Base-by-base conservation (phyloP, 2,888 invertebrate species). In the Drosophila nr. medialis region DNA sequence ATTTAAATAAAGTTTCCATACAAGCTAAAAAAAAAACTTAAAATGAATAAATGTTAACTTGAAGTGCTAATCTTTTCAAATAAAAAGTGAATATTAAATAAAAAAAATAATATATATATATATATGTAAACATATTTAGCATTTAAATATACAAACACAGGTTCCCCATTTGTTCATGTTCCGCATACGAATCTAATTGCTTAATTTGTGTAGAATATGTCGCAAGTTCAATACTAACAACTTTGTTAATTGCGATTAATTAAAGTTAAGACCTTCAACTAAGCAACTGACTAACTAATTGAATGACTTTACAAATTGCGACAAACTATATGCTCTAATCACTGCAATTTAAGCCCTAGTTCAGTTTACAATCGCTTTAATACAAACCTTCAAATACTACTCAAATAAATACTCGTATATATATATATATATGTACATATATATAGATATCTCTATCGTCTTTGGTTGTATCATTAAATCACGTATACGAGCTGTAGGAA, bases 281-380 rank as follows among this genome's bases (percentile, higher is more conserved):
- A 29, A 42, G 29, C 59, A 73, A 55, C 62, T 64, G 71, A 77
- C 64, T 51, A 75, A 78, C 66, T 73, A 49, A 61, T 24, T 38
- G 32, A 64, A 63, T 77, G 71, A 77, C 75, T 71, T 21, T 21
- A 67, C 50, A 50, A 64, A 64, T 78, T 66, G 13, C 48, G 7
- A 15, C 45, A n/a, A 6, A 21, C 15, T 50, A 49, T 30, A 42
- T 55, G 36, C 50, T 77, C 69, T 63, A 74, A 70, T 78, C 76
- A 63, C 42, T 42, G 27, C 53, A 30, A 51, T 11, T 38, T 8
- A 8, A 18, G 38, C 38, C 18, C 7, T 1, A 24, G 15, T 24
- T 24, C 7, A 42, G 29, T 7, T n/a, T 4, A 13, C 50, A 45
- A 45, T 45, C 45, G 27, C 8, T 45, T 24, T 15, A 24, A 24